Conservation (phyloP, 2,888 invertebrate species). For the Drosophila tripunctata region DNA sequence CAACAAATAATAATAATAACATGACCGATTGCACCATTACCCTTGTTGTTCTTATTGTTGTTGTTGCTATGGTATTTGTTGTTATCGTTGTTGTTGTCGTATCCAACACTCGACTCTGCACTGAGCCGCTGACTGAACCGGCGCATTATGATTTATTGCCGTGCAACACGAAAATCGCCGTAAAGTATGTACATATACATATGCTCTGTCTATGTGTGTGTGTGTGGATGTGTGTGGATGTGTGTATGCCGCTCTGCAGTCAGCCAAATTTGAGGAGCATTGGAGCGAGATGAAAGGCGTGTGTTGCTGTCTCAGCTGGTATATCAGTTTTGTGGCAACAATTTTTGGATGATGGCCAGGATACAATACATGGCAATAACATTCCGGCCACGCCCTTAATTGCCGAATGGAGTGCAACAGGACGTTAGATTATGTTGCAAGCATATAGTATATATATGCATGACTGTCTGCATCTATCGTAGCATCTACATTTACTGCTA, state of each 20-base stretch:
- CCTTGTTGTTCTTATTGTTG: conserved; percentile 28
- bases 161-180: conserved; percentile 70
- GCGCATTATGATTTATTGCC: conserved; percentile 75
- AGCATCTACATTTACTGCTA: not conserved
- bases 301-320: conserved; percentile 22
- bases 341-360: conserved; percentile 38
- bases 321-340: conserved; percentile 34
- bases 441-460: not conserved
- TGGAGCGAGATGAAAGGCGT: not conserved
- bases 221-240: conserved; percentile 3
- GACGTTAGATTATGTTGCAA: not conserved
- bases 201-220: conserved; percentile 1
- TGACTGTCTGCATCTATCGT: not conserved
- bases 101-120: conserved; percentile 48
- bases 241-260: conserved; percentile 38
- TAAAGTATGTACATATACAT: not conserved
- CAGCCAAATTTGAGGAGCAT: conserved; percentile 56
- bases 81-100: conserved; percentile 45
- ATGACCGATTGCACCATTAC: conserved; percentile 73
- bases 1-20: conserved; percentile 57
- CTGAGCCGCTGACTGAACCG: conserved; percentile 42
- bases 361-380: conserved; percentile 33
- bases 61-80: too few species aligned
- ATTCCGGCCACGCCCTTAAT: conserved; percentile 31
- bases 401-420: conserved; percentile 25